A percentile compares a stretch with the other conserved stretches of the same genome.
phyloP scores from a whole-genome alignment of 2,113 vertebrate genomes.

The Microtus ochrogaster region DNA sequence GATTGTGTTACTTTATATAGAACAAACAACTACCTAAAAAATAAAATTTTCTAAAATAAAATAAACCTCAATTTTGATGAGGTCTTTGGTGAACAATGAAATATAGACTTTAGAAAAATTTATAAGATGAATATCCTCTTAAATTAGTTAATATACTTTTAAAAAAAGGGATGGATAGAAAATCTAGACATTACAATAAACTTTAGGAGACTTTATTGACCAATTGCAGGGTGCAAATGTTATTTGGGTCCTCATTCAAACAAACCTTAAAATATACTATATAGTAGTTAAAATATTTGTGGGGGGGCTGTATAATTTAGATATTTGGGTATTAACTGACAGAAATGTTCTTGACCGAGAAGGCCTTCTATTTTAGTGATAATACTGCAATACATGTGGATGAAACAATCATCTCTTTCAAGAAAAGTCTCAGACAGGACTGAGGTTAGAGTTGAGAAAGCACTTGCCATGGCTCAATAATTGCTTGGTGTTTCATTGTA shows the following conservation, averaged over 20 bases:
- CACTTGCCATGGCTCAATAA: neutral
- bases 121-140: neutral
- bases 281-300: neutral
- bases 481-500: neutral
- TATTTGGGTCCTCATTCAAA: constrained; percentile 15
- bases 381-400: constrained; percentile 38
- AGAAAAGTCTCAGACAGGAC: constrained; percentile 14
- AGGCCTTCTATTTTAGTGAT: constrained; percentile 27
- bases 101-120: neutral
- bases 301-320: neutral
- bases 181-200: constrained; percentile 23
- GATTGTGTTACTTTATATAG: neutral
- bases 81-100: neutral
- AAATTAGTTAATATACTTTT: neutral
- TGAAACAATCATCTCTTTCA: constrained; percentile 45
- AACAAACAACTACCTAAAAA: neutral
- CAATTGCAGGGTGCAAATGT: neutral
- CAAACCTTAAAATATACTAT: constrained; percentile 16
- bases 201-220: neutral
- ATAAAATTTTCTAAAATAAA: neutral
- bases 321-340: constrained; percentile 52
- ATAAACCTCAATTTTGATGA: neutral
- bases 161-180: neutral
- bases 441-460: neutral
- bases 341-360: constrained; percentile 24